Base-by-base conservation (phyloP, 1,140 invertebrate species). In the Zaprionus kolodkinae region DNA sequence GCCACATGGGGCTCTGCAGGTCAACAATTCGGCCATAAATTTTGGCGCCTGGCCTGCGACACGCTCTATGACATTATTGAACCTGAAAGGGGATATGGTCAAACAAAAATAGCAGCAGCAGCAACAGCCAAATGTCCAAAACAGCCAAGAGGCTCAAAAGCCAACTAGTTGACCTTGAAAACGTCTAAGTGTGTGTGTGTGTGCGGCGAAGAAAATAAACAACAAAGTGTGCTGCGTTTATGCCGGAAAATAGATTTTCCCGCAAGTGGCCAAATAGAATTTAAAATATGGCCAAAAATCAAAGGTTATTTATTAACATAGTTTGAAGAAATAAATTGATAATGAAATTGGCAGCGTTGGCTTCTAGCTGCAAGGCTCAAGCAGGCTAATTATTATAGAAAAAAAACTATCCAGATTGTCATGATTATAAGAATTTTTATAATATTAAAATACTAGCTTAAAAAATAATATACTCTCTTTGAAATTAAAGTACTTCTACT, bases 41-140 rank as follows among this genome's bases (percentile, higher is more conserved):
- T 88, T 83, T 72, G 69, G 74, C 84, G 84, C 77, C 80, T 88
- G 84, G 69, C 84, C 84, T 88, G 84, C 84, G 84, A 88, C 84
- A 87, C 80, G 84, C 77, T 88, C 84, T 84, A 80, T 88, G 84
- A 87, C 84, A 87, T 83, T 87, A 87, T 88, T 87, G 84, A 87
- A 87, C 84, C 82, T 79, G 84, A 87, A 87, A 87, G 84, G 84
- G 67, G 70, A 83, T 87, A 78, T 74, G 79, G 52, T 72, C 67
- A 72, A 54, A 66, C 68, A 72, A 72, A 65, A 84, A 83, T 66
- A 71, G 40, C n/a, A 33, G 50, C 27, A 13, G 55, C 64, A 30
- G 38, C 38, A 65, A 15, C 15, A 72, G 71, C 27, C 55, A 69
- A 62, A 21, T 50, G 33, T 71, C 67, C 40, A 73, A 15, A 15